Base-by-base conservation (phyloP, 2,888 invertebrate genomes). In the Napeogenes sylphis region DNA sequence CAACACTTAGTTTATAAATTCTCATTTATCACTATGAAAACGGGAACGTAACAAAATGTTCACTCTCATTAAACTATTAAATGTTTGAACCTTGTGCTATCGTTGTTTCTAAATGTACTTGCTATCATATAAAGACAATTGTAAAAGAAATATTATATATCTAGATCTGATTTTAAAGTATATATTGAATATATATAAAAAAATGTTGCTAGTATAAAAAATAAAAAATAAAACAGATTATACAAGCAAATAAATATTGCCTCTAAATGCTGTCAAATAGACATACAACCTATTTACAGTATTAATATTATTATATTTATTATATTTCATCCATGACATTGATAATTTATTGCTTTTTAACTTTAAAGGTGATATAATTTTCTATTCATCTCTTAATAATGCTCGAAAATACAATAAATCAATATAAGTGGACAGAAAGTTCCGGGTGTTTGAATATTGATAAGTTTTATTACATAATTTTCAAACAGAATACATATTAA, bases 101-200 rank as follows among this genome's bases (percentile, higher is more conserved):
- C 51, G 51, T 59, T 57, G 10, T 63, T 51, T 58, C 13, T 30
- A 66, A 58, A 56, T 51, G 33, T 47, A 54, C 42, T 42, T 12
- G 35, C 8, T 62, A 65, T 75, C 6, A 76, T 71, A 78, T 76
- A 78, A 74, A 78, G 72, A 62, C 21, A 46, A 35, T 35, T 35
- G 35, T 35, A 5, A 67, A 70, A 55, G 13, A 55, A 55, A 35
- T 13, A 55, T 32, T 14, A 8, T 38, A 59, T 46, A 60, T 57
- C 56, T 57, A 59, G n/a, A 45, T 61, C 56, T 42, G 53, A 45
- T 38, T 56, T 45, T 32, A 14, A 38, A 46, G 30, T 42, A 46
- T 57, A 45, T 45, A 21, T 58, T 47, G 30, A 47, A 35, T 51
- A 35, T 6, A 21, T 53, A 45, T 45, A 59, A 32, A 53, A n/a